Evolutionary conservation across 2,797 vertebrate species (phyloP).

Genomic region (Cuniculus paca): DNA sequence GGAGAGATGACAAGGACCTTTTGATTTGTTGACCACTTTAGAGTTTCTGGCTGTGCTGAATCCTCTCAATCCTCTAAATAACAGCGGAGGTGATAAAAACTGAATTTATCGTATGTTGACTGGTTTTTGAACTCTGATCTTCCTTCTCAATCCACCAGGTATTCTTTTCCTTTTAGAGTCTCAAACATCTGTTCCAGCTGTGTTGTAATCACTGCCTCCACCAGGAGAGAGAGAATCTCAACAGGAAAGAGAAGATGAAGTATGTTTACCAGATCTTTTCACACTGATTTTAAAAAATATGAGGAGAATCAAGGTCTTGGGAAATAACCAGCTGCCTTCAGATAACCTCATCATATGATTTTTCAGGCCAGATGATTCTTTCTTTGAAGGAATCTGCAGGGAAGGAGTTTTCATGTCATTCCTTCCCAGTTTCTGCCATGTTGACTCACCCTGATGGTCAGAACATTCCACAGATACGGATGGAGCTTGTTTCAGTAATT

Average conservation of each 20-base stretch:
- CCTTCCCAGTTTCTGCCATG: background rate
- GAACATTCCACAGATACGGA: background rate
- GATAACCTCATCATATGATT: background rate
- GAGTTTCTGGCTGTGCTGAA: background rate
- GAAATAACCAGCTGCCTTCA: background rate
- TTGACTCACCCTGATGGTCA: background rate
- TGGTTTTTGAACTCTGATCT: background rate
- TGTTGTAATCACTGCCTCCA: background rate
- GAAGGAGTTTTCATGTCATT: background rate
- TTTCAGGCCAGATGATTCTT: background rate
- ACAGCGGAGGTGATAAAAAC: background rate
- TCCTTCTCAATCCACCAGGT: background rate
- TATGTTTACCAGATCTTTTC: background rate
- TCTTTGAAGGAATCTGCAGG: constrained; percentile 5
- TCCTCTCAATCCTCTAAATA: background rate
- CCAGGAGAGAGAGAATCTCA: background rate
- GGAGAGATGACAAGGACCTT: background rate
- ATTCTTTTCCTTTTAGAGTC: background rate
- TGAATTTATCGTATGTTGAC: background rate
- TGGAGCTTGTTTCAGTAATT: background rate
- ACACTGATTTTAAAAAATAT: background rate
- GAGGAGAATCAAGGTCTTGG: background rate
- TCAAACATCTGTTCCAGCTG: background rate
- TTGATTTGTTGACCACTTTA: background rate
- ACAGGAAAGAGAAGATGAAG: background rate